phyloP scores from a whole-genome alignment of 2,888 invertebrate species.

The Hedychridium roseum region DNA sequence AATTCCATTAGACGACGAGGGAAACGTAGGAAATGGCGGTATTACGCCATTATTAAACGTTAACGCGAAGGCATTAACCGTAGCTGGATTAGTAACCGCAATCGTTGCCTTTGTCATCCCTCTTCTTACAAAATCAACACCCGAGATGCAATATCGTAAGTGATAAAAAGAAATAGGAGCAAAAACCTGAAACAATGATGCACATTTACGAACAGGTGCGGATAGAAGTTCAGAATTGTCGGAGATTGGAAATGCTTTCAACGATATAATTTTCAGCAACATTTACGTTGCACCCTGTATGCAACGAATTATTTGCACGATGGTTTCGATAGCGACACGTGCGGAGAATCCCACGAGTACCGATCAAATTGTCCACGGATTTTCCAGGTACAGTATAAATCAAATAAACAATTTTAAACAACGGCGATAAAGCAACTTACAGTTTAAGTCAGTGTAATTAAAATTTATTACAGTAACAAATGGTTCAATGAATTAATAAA shows the following conservation, averaged over 20 bases:
- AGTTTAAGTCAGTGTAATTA: too few relatives aligned
- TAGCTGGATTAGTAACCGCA: constrained; percentile 69
- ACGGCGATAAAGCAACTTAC: too few relatives aligned
- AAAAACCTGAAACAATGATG: not conserved
- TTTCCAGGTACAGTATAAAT: constrained; percentile 51
- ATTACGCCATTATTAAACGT: constrained; percentile 68
- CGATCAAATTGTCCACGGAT: constrained; percentile 61
- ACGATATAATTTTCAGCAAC: constrained; percentile 54
- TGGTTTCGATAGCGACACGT: constrained; percentile 47
- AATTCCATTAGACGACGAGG: constrained; percentile 71
- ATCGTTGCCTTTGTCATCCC: constrained; percentile 69
- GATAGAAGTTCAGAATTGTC: constrained; percentile 35
- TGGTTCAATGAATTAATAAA: constrained; percentile 65
- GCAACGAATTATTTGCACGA: constrained; percentile 57
- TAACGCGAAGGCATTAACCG: constrained; percentile 69
- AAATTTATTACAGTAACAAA: constrained; percentile 59
- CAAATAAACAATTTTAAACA: constrained; percentile 1
- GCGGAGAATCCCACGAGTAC: constrained; percentile 49
- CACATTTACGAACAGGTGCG: constrained; percentile 36
- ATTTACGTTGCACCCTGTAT: constrained; percentile 57
- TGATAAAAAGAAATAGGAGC: constrained; percentile 5
- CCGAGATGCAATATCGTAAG: constrained; percentile 27
- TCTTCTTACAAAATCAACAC: constrained; percentile 35
- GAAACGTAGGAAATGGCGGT: constrained; percentile 60
- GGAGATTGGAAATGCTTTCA: constrained; percentile 47